These are phyloP conservation scores for Bujurquina vittata DNA, from an alignment of 2,113 vertebrate species.

Conservation along the genomic window DNA sequence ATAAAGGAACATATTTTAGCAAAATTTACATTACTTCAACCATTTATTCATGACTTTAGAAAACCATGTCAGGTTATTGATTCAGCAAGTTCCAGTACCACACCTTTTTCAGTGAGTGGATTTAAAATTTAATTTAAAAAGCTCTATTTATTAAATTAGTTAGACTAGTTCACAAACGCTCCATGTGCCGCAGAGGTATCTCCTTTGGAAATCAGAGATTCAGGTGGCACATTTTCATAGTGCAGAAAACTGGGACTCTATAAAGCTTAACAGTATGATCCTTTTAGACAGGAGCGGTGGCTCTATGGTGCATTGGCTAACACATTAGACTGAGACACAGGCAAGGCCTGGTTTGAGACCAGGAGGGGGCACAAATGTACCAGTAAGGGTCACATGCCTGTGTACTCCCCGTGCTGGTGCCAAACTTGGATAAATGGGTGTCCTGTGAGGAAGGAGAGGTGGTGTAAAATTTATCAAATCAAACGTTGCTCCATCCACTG, in stretches of 20 bases:
- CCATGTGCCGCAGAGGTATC: background rate
- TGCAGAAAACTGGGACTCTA: background rate
- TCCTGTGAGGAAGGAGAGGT: background rate
- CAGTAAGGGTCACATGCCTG: background rate
- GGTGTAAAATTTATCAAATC: background rate
- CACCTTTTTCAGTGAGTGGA: background rate
- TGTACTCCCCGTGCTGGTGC: background rate
- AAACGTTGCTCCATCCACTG: background rate
- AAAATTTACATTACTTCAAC: background rate
- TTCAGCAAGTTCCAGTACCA: background rate
- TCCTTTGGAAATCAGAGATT: background rate
- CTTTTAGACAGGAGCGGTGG: background rate
- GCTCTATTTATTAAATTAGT: background rate
- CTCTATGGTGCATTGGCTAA: background rate
- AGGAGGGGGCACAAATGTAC: background rate
- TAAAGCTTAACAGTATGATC: background rate
- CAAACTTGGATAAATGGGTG: background rate
- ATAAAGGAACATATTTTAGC: background rate
- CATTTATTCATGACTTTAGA: no score
- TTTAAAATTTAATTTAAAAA: background rate
- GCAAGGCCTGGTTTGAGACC: background rate
- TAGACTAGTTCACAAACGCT: background rate
- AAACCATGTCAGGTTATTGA: accelerated
- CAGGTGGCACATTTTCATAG: background rate
- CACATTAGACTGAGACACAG: background rate